Evolutionary conservation across 2,797 vertebrate genomes (phyloP), one percentile per base, ranked within the genome.

Genomic region (Phyllotis vaccarum): DNA sequence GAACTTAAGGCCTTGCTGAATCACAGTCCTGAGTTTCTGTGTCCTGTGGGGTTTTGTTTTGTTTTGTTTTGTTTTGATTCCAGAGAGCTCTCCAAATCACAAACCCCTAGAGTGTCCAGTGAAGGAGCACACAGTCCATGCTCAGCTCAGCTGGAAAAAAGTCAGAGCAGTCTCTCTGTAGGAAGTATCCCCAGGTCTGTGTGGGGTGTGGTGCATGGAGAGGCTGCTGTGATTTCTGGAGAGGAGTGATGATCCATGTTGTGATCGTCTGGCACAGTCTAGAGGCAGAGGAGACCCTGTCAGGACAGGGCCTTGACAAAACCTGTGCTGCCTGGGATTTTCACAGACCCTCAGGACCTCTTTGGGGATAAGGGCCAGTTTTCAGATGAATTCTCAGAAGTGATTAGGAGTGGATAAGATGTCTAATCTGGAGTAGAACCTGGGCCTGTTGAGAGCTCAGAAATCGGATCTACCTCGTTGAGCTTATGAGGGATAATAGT

Each of bases 311-410:
- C 11, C 14, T 5, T 66, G 62, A 56, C 74, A 58, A 76, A 81
- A 58, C 22, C 52, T 52, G 13, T 64, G n/a, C 43, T 76, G n/a
- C 43, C 72, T 75, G 43, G 56, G 58, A 56, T 86, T 76, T 89
- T 81, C 86, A 79, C 34, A 54, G 49, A 27, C 14, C 34, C 24
- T 74, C 58, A 24, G 56, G 68, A 75, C 17, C 54, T n/a, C 60
- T 90, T 40, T 60, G 34, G 70, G 74, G 58, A 72, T 93, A 43
- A 90, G 79, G 60, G 75, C 56, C 52, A 37, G 12, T 74, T 96
- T 82, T 76, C 80, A 70, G 34, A 75, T 93, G 92, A 93, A 82
- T 93, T 92, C 29, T 49, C 60, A 56, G 76, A 29, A 88, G 43
- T 75, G 37, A 19, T 76, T 56, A 56, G 14, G 58, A 14, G 58